These are phyloP conservation scores for Lineus longissimus DNA, from an alignment of 1,140 invertebrate genomes.

Conservation along the genomic window DNA sequence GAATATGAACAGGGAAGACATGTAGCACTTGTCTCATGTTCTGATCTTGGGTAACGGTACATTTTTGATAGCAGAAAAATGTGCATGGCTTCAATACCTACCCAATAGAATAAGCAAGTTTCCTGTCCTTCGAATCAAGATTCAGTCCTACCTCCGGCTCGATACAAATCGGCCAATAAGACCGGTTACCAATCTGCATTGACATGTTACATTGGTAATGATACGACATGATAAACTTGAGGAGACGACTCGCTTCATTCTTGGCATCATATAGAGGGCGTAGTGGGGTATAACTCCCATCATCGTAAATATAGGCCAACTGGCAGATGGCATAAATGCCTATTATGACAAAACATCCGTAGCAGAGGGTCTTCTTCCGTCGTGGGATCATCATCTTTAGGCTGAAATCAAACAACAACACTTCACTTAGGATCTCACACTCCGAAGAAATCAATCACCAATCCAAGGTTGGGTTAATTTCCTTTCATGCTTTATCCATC, in stretches of 20 bases:
- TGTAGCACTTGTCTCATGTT: not conserved
- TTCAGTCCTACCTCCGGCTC: constrained; percentile 37
- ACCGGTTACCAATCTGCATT: constrained; percentile 31
- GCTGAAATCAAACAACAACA: not conserved
- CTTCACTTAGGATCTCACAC: too few relatives aligned
- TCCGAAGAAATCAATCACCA: too few relatives aligned
- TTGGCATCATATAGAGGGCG: constrained; percentile 41
- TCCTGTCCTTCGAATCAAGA: constrained; percentile 27
- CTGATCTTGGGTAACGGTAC: not conserved
- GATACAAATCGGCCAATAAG: constrained; percentile 39
- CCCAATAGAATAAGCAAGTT: constrained; percentile 43
- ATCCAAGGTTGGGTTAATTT: too few relatives aligned
- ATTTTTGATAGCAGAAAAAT: not conserved
- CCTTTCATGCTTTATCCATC: too few relatives aligned
- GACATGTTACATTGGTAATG: constrained; percentile 45
- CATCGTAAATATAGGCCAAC: constrained; percentile 29
- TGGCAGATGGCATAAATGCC: constrained; percentile 28
- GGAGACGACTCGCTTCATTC: constrained; percentile 41
- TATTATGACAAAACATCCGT: constrained; percentile 10
- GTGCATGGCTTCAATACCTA: constrained; percentile 20
- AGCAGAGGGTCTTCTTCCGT: constrained; percentile 22
- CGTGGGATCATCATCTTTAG: constrained; percentile 14
- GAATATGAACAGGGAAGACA: not conserved
- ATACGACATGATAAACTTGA: constrained; percentile 43
- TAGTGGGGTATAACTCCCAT: constrained; percentile 40